Percentiles rank a stretch among this genome's conserved stretches.
Evolutionary conservation across 2,888 invertebrate genomes (phyloP).

Genomic region (Hymenopus coronatus): DNA sequence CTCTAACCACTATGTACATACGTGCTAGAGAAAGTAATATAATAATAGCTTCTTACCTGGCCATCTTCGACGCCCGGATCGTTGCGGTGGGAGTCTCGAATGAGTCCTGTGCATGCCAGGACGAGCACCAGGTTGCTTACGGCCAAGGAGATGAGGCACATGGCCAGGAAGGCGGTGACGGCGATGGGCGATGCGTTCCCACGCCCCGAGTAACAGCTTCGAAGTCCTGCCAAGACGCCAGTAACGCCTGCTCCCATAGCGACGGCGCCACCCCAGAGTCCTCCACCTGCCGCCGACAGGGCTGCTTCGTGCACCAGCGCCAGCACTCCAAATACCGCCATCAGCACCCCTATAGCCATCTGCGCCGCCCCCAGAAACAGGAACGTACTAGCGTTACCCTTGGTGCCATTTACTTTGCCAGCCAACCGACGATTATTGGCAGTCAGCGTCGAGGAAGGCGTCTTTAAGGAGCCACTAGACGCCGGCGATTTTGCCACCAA

Average conservation of each 20-base stretch:
- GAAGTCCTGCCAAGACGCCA: constrained; percentile 39
- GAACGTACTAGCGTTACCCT: constrained; percentile 26
- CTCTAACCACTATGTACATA: too few relatives aligned
- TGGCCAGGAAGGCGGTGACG: constrained; percentile 41
- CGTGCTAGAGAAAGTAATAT: too few relatives aligned
- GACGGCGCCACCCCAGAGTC: constrained; percentile 42
- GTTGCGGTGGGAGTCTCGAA: constrained; percentile 38
- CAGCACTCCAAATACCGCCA: constrained; percentile 41
- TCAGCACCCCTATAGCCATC: constrained; percentile 39
- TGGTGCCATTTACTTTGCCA: background rate
- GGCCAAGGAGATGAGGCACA: constrained; percentile 42
- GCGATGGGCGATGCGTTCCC: constrained; percentile 29
- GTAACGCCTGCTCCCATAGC: constrained; percentile 37
- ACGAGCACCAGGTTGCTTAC: constrained; percentile 43
- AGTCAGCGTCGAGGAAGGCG: background rate
- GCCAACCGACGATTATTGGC: background rate
- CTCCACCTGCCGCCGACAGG: constrained; percentile 39
- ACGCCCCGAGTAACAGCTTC: constrained; percentile 34
- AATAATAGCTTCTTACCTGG: background rate
- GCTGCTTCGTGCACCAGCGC: constrained; percentile 40
- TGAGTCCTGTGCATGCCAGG: constrained; percentile 43
- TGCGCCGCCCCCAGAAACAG: constrained; percentile 37
- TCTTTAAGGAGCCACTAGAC: constrained; percentile 14
- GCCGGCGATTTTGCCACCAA: constrained; percentile 35
- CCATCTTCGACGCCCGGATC: background rate